Conservation (phyloP, 37 sponge, comb jelly and placozoan species). For the Beroe ovata region DNA sequence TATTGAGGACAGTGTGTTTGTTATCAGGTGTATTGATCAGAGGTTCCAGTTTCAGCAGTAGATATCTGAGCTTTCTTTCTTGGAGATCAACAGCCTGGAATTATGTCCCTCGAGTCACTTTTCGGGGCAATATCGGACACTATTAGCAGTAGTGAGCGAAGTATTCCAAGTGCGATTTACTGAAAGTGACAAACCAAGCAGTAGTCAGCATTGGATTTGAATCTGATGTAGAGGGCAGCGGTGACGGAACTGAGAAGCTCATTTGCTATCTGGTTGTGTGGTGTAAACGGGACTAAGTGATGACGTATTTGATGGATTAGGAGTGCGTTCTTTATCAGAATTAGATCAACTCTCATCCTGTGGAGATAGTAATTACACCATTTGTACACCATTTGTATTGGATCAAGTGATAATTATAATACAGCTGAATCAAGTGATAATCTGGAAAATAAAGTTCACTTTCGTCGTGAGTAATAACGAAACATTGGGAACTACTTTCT, state of each 20-base stretch:
- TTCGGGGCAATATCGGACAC: no score
- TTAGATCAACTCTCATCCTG: constrained; percentile 63
- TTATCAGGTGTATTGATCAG: not conserved
- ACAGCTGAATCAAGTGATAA: no score
- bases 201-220: constrained; percentile 24
- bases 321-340: constrained; percentile 61
- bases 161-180: no score
- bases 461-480: no score
- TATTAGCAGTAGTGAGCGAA: no score
- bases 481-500: no score
- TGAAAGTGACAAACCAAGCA: constrained; percentile 20
- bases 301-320: constrained; percentile 40
- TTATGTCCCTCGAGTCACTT: no score
- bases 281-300: constrained; percentile 23
- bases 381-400: no score
- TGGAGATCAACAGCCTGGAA: constrained; percentile 37
- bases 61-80: constrained; percentile 18
- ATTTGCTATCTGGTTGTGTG: not conserved
- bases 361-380: not conserved
- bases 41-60: constrained; percentile 31
- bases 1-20: constrained; percentile 43
- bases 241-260: constrained; percentile 11
- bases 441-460: no score
- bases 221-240: constrained; percentile 51
- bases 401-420: no score